A percentile compares a stretch with the other conserved stretches of the same genome.
These are phyloP conservation scores for Lepus oiostolus DNA, from an alignment of 2,797 vertebrate species.

Conservation along the genomic window DNA sequence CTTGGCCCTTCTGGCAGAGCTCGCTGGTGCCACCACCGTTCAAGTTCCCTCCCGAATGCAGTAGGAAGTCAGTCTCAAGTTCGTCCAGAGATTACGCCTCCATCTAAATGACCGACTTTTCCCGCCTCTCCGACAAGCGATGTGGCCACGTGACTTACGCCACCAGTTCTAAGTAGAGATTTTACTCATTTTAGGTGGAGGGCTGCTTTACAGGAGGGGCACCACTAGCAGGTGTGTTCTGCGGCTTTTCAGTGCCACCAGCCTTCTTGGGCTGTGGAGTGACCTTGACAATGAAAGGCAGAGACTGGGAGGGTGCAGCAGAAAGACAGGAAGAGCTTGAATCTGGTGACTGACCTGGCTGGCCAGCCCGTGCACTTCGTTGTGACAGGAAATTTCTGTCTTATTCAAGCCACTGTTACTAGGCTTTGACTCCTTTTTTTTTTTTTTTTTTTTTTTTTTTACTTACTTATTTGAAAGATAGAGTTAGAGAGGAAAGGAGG, in stretches of 20 bases:
- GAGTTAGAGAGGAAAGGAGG: no score
- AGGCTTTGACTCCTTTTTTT: neutral
- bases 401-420: conserved; percentile 8
- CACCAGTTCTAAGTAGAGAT: neutral
- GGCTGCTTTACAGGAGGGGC: neutral
- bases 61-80: neutral
- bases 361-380: neutral
- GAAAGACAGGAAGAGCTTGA: neutral
- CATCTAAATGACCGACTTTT: neutral
- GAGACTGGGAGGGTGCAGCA: neutral
- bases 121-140: neutral
- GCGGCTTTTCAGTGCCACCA: neutral
- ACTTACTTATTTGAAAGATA: no score
- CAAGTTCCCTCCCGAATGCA: neutral
- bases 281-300: neutral
- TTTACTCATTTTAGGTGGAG: neutral
- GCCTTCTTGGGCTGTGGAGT: neutral
- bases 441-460: neutral
- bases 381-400: neutral
- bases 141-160: neutral
- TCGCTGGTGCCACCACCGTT: neutral
- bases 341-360: neutral
- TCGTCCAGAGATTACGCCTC: neutral
- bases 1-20: neutral
- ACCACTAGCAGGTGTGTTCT: neutral